Conservation (phyloP, 2,888 invertebrate genomes). For the Deilephila porcellus region DNA sequence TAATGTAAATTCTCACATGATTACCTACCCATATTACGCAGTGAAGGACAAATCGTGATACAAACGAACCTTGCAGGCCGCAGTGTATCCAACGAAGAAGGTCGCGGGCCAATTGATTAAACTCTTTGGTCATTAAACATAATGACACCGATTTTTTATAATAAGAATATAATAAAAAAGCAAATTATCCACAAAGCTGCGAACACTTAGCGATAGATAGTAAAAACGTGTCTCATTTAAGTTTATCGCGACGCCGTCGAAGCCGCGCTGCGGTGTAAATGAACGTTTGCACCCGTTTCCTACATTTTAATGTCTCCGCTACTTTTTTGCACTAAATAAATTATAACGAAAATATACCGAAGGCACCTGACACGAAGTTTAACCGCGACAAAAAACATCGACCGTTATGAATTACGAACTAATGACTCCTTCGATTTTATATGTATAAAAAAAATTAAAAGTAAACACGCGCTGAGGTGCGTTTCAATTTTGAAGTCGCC, state of each 20-base stretch:
- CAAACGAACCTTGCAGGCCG: not conserved
- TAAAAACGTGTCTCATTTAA: slow-evolving; percentile 11
- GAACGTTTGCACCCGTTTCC: slow-evolving; percentile 32
- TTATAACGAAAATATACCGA: slow-evolving; percentile 56
- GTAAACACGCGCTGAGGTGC: slow-evolving; percentile 65
- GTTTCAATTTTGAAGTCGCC: slow-evolving; percentile 74
- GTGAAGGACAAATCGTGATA: slow-evolving; percentile 17
- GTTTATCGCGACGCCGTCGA: slow-evolving; percentile 10
- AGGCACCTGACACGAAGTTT: slow-evolving; percentile 67
- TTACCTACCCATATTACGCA: slow-evolving; percentile 18
- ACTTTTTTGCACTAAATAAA: slow-evolving; percentile 60
- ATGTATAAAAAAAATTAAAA: slow-evolving; percentile 65
- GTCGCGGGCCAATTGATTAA: slow-evolving; percentile 16
- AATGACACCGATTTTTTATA: slow-evolving; percentile 22
- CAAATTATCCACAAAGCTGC: slow-evolving; percentile 27
- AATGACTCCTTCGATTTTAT: slow-evolving; percentile 71
- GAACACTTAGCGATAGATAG: slow-evolving; percentile 25
- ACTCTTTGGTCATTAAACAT: slow-evolving; percentile 26
- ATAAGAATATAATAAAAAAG: slow-evolving; percentile 23
- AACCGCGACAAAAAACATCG: slow-evolving; percentile 63
- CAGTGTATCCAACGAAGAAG: slow-evolving; percentile 1
- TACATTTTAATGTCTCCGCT: slow-evolving; percentile 50
- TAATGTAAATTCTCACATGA: not conserved
- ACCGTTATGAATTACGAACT: slow-evolving; percentile 80
- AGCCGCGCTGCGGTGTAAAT: not conserved